phyloP scores from a whole-genome alignment of 1,140 invertebrate species.

The Solenopsis fugax region DNA sequence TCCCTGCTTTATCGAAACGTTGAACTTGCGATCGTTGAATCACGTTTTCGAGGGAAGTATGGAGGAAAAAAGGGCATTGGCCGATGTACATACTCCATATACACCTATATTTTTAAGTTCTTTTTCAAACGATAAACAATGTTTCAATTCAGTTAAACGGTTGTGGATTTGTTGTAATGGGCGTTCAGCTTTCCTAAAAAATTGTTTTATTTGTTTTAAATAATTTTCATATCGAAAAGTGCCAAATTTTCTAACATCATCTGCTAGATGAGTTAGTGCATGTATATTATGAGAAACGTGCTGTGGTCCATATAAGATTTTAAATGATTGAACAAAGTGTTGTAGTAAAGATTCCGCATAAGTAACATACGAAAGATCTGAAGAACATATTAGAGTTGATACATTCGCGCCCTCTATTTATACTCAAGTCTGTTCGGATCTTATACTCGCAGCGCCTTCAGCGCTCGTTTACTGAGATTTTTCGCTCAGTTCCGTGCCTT shows the following conservation, averaged over 20 bases:
- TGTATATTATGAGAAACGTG: background rate
- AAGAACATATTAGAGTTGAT: too few relatives aligned
- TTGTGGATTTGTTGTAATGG: conserved; percentile 10
- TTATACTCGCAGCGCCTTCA: too few relatives aligned
- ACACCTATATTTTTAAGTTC: background rate
- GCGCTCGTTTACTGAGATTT: too few relatives aligned
- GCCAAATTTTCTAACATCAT: conserved; percentile 26
- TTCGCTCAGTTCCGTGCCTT: too few relatives aligned
- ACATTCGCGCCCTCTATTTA: too few relatives aligned
- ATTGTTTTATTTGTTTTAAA: conserved; percentile 2
- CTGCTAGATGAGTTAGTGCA: background rate
- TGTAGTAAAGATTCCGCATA: background rate
- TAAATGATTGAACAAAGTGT: conserved; percentile 15
- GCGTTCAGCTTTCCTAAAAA: background rate
- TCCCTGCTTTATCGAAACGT: too few relatives aligned
- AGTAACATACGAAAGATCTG: conserved; percentile 3
- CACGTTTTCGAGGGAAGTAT: too few relatives aligned
- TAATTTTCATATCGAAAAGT: conserved; percentile 24
- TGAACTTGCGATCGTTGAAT: too few relatives aligned
- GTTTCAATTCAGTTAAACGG: conserved; percentile 2
- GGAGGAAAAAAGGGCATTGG: too few relatives aligned
- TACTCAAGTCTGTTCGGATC: too few relatives aligned
- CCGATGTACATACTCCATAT: background rate
- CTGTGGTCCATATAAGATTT: background rate
- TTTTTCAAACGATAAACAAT: background rate